Base-by-base conservation (phyloP, 2,113 vertebrate species). In the Neolamprologus caudopunctatus region DNA sequence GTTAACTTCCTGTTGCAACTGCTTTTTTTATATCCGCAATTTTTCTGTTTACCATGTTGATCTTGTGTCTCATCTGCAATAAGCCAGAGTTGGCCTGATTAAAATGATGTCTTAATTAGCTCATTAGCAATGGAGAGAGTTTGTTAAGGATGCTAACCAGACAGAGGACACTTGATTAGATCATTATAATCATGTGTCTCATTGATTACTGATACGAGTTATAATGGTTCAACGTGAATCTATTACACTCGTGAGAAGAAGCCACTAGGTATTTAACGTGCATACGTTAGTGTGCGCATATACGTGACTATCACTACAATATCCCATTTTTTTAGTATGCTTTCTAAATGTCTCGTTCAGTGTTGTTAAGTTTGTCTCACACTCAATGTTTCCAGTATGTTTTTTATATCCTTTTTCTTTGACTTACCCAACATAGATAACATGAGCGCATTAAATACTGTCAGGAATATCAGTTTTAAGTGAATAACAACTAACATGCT, bases 21-120 rank as follows among this genome's bases (percentile, higher is more conserved):
- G 37, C 57, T 58, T 10, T 53, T 31, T 55, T 28, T 80, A 33
- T 9, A 54, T 80, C 63, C 5, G 9, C 50, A 24, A 5, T 31
- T 50, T 86, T 78, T 79, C 57, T 89, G 83, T 93, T 93, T 90
- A 79, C 84, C 17, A 8, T 35, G 81, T 81, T 89, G 83, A 92
- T 92, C 81, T 61, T 8, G 55, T 54, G 5, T 24, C 87, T 89
- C 87, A 58, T 90, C 88, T 75, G 75, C 80, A 83, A 68, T 68
- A 61, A 87, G 71, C 31, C 85, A 40, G 75, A 71, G 86, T 45
- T 14, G 42, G 54, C 33, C 84, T 93, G 89, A 93, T 92, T 91
- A 68, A 85, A 90, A 93, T 85, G 33, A 87, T 12, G 83, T 26
- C n/a, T 28, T 92, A 94, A 95, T 95, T 88, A 91, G 89, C 88